phyloP scores from a whole-genome alignment of 2,888 invertebrate species.

The Drosophila stalkeri region DNA sequence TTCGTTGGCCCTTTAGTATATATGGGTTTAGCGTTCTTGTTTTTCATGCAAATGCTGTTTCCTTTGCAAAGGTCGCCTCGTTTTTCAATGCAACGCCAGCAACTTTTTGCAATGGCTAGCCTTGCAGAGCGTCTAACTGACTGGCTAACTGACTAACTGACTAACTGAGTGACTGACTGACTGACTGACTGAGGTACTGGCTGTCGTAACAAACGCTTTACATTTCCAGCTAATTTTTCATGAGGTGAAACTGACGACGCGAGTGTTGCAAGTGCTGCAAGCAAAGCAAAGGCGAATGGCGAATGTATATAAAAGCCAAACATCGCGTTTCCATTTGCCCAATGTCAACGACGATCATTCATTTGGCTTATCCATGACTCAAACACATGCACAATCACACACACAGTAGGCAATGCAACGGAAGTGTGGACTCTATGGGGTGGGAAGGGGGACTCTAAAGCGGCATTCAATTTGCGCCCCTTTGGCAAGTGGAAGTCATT shows the following conservation, averaged over 20 bases:
- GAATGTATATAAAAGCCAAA: conserved; percentile 26
- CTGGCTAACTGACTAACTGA: conserved; percentile 22
- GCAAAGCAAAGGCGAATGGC: conserved; percentile 34
- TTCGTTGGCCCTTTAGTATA: conserved; percentile 1
- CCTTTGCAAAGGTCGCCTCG: conserved; percentile 62
- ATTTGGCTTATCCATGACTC: conserved; percentile 70
- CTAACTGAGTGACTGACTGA: conserved; percentile 28
- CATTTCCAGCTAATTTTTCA: conserved; percentile 73
- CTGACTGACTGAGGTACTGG: conserved; percentile 30
- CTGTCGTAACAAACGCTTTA: conserved; percentile 54
- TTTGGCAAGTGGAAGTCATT: conserved; percentile 59
- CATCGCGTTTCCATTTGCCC: conserved; percentile 56
- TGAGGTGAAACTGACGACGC: conserved; percentile 54
- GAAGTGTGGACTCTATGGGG: conserved; percentile 42
- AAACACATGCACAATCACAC: conserved; percentile 29
- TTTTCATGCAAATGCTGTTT: conserved; percentile 50
- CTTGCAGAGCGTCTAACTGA: conserved; percentile 49
- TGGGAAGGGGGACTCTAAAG: conserved; percentile 10
- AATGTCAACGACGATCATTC: conserved; percentile 76
- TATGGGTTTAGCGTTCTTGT: conserved; percentile 14
- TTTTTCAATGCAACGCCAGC: conserved; percentile 68
- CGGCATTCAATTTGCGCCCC: conserved; percentile 49
- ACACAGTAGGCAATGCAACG: conserved; percentile 45
- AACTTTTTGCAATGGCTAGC: conserved; percentile 49
- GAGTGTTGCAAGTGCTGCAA: conserved; percentile 50